Conservation (phyloP, 2,888 invertebrate genomes). For the Thymelicus acteon region DNA sequence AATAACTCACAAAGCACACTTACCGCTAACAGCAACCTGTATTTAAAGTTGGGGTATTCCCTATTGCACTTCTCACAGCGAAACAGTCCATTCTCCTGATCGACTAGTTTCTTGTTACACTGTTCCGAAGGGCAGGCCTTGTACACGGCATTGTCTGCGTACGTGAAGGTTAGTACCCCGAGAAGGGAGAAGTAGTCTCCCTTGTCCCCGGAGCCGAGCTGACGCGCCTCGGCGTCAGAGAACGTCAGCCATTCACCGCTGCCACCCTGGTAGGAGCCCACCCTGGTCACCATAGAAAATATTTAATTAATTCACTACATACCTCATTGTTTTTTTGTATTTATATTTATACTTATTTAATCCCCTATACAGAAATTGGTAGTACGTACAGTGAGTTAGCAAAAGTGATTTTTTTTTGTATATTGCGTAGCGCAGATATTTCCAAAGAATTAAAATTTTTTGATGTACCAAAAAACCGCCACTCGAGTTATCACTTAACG, state of each 20-base stretch:
- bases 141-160: conserved; percentile 94
- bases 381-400: no score
- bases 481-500: no score
- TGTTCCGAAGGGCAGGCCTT: conserved; percentile 94
- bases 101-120: conserved; percentile 98
- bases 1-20: conserved; percentile 65
- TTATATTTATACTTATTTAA: no score
- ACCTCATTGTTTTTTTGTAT: no score
- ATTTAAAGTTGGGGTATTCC: conserved; percentile 93
- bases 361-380: no score
- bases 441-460: no score
- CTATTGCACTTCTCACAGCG: conserved; percentile 97
- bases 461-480: no score
- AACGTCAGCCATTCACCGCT: conserved; percentile 90
- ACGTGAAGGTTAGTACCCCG: conserved; percentile 91
- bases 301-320: not conserved
- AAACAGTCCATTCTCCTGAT: conserved; percentile 94
- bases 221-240: conserved; percentile 88
- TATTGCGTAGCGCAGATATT: no score
- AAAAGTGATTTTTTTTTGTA: no score
- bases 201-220: conserved; percentile 90
- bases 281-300: conserved; percentile 50
- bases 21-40: conserved; percentile 92
- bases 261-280: conserved; percentile 74
- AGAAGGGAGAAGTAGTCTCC: conserved; percentile 93